Base-by-base conservation (phyloP, 92 coral and sea anemone species). In the Bergia sp. region DNA sequence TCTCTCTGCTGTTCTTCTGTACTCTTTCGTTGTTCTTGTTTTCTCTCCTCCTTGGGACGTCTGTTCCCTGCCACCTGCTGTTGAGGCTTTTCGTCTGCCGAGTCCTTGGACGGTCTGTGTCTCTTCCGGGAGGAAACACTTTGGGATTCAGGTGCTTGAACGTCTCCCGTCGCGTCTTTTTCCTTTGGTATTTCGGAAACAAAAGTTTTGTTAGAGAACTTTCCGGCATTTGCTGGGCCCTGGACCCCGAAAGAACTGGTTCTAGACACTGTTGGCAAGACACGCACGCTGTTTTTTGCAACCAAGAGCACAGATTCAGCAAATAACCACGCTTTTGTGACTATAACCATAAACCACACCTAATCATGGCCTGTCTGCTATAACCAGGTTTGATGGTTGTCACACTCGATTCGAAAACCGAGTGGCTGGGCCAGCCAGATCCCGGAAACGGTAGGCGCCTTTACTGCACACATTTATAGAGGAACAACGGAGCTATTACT, bases 41-140 rank as follows among this genome's bases (percentile, higher is more conserved):
- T 94, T 84, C 92, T 94, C 84, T 85, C 89, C 88, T 95, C 98
- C 77, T 96, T 98, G 42, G 93, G 93, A 49, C 95, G 76, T 77
- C 96, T 89, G 77, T 89, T 91, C n/a, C 91, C 94, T 45, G 79
- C 91, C 91, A 72, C 92, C 85, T 88, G 91, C 81, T 92, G 93
- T 86, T 85, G 88, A 12, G 81, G 81, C 86, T 79, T 77, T 13
- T 82, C 90, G 91, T 82, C 95, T 91, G 88, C 80, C 15, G 61
- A 40, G 41, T 77, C 85, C 67, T 92, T 93, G 53, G 98, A 92
- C 84, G 93, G 93, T 80, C 98, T 91, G 74, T 92, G 98, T 81
- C 97, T 93, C 94, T 93, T 94, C 81, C 94, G 95, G 85, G 69
- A 53, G 16, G 87, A 71, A 16, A 37, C 67, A 84, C 66, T 44